phyloP scores from a whole-genome alignment of 2,113 vertebrate species.

The Tenrec ecaudatus region DNA sequence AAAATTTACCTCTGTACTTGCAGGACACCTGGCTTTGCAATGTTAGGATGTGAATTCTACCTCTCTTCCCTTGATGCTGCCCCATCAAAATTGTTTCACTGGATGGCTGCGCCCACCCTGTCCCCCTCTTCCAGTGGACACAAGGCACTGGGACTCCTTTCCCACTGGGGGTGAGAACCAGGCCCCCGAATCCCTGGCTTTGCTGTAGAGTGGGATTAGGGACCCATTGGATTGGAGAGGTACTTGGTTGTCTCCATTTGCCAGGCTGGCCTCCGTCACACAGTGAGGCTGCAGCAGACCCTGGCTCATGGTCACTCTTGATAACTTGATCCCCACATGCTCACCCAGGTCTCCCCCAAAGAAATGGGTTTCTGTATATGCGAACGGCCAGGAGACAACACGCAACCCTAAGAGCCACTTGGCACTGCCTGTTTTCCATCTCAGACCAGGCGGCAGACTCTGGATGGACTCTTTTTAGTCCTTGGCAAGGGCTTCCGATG shows the following conservation, averaged over 20 bases:
- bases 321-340: too few relatives aligned
- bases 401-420: rapidly evolving
- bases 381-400: rapidly evolving
- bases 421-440: rapidly evolving
- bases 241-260: rapidly evolving
- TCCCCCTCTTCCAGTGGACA: neutral
- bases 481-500: neutral
- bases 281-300: rapidly evolving
- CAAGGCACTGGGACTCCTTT: rapidly evolving
- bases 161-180: rapidly evolving
- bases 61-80: rapidly evolving
- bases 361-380: rapidly evolving
- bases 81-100: too few relatives aligned
- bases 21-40: neutral
- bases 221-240: rapidly evolving
- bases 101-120: too few relatives aligned
- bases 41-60: rapidly evolving
- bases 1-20: neutral
- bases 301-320: rapidly evolving
- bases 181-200: neutral
- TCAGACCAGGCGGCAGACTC: neutral
- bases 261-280: neutral
- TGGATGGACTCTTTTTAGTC: neutral
- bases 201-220: rapidly evolving
- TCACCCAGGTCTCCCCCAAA: neutral